A percentile compares a stretch with the other conserved stretches of the same genome.
phyloP scores from a whole-genome alignment of 2,113 vertebrate species.

The Ameiurus melas region DNA sequence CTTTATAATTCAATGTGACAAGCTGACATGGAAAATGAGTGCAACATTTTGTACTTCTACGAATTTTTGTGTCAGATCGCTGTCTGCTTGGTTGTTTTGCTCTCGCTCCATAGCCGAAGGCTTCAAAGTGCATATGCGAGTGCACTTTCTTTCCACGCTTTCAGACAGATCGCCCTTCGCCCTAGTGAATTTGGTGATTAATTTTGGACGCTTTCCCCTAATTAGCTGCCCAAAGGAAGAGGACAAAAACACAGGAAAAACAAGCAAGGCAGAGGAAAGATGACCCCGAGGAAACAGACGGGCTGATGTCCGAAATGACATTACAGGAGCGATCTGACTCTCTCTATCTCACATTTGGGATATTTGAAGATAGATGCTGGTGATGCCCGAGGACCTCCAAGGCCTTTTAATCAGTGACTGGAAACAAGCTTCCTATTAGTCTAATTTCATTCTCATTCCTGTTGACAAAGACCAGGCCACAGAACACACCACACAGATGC shows the following conservation, averaged over 20 bases:
- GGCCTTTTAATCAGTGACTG: slow-evolving; percentile 92
- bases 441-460: slow-evolving; percentile 92
- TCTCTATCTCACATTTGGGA: slow-evolving; percentile 63
- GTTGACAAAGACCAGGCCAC: slow-evolving; percentile 74
- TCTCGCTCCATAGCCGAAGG: slow-evolving; percentile 91
- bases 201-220: slow-evolving; percentile 97
- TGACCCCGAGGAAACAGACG: slow-evolving; percentile 92
- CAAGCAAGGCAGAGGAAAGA: slow-evolving; percentile 87
- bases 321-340: slow-evolving; percentile 80
- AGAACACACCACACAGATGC: slow-evolving; percentile 89
- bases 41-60: slow-evolving; percentile 93
- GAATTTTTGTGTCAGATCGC: slow-evolving; percentile 98
- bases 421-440: slow-evolving; percentile 89
- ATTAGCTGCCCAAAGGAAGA: slow-evolving; percentile 99
- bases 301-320: slow-evolving; percentile 85
- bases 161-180: slow-evolving; percentile 98
- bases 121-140: slow-evolving; percentile 81
- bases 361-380: slow-evolving; percentile 80
- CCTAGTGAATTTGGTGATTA: slow-evolving; percentile 98
- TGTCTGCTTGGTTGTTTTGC: slow-evolving; percentile 90
- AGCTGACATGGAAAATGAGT: slow-evolving; percentile 99
- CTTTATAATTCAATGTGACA: slow-evolving; percentile 99
- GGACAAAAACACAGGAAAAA: slow-evolving; percentile 73
- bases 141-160: slow-evolving; percentile 85
- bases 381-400: slow-evolving; percentile 86